These are phyloP conservation scores for Scytalopus superciliaris DNA, from an alignment of 2,113 vertebrate genomes.

Conservation along the genomic window DNA sequence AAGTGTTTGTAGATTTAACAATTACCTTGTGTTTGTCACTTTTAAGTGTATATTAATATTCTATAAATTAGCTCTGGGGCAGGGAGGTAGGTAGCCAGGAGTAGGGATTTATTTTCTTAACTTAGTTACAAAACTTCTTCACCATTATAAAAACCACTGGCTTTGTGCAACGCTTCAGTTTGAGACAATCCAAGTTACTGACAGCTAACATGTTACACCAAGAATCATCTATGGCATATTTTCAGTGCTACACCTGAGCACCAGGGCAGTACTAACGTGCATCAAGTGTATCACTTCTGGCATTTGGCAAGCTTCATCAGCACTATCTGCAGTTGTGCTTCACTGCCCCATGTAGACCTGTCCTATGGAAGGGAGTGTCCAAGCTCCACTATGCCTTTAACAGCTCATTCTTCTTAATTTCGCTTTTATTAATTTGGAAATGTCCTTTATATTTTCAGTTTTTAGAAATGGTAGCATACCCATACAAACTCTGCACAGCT, in stretches of 20 bases:
- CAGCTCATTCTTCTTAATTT: conserved; percentile 2
- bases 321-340: neutral
- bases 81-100: neutral
- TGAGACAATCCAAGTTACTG: neutral
- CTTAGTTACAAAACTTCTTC: neutral
- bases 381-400: neutral
- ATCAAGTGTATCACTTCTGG: neutral
- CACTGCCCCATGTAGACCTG: neutral
- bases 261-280: neutral
- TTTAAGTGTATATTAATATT: neutral
- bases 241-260: neutral
- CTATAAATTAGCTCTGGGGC: neutral
- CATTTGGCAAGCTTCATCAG: neutral
- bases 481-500: neutral
- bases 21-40: neutral
- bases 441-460: neutral
- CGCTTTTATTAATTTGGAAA: neutral
- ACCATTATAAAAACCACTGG: neutral
- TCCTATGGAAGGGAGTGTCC: neutral
- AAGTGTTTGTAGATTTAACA: neutral
- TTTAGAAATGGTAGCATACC: neutral
- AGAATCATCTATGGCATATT: neutral
- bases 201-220: neutral
- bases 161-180: rapidly evolving
- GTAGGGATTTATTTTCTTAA: neutral